These are phyloP conservation scores for Furcula furcula DNA, from an alignment of 2,888 invertebrate species.

Conservation along the genomic window DNA sequence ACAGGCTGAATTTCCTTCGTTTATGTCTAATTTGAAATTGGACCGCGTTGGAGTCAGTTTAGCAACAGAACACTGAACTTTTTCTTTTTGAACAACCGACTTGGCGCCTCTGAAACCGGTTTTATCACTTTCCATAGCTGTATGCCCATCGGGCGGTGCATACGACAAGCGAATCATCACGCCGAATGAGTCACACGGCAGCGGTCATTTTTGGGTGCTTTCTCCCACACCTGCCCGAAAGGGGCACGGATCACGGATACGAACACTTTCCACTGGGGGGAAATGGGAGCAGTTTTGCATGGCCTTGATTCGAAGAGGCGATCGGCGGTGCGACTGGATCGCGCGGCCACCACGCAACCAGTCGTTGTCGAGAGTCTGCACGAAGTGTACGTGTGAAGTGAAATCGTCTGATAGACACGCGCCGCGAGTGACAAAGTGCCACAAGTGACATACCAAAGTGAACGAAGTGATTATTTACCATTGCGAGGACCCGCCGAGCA, in stretches of 20 bases:
- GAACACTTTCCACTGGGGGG: slow-evolving; percentile 75
- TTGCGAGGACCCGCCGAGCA: slow-evolving; percentile 52
- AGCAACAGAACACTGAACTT: slow-evolving; percentile 27
- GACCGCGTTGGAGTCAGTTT: slow-evolving; percentile 8
- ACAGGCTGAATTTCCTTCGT: not conserved
- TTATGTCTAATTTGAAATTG: slow-evolving; percentile 4
- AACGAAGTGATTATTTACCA: slow-evolving; percentile 44
- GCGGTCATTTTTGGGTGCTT: slow-evolving; percentile 72
- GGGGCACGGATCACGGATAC: slow-evolving; percentile 76
- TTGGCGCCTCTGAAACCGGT: slow-evolving; percentile 63
- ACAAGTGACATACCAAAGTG: slow-evolving; percentile 45
- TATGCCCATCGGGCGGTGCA: slow-evolving; percentile 36
- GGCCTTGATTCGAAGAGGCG: slow-evolving; percentile 68
- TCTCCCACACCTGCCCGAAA: slow-evolving; percentile 77
- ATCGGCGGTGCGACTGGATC: slow-evolving; percentile 37
- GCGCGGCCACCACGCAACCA: slow-evolving; percentile 37
- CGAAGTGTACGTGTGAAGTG: slow-evolving; percentile 30
- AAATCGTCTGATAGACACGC: slow-evolving; percentile 33
- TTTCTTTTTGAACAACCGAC: slow-evolving; percentile 46
- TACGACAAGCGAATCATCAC: slow-evolving; percentile 58
- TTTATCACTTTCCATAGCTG: slow-evolving; percentile 65
- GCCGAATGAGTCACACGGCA: slow-evolving; percentile 71
- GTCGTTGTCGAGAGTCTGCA: slow-evolving; percentile 47
- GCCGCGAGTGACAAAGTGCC: slow-evolving; percentile 53
- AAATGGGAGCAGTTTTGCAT: slow-evolving; percentile 77